Conservation (phyloP, 2,797 vertebrate genomes). For the Remorina albescens region DNA sequence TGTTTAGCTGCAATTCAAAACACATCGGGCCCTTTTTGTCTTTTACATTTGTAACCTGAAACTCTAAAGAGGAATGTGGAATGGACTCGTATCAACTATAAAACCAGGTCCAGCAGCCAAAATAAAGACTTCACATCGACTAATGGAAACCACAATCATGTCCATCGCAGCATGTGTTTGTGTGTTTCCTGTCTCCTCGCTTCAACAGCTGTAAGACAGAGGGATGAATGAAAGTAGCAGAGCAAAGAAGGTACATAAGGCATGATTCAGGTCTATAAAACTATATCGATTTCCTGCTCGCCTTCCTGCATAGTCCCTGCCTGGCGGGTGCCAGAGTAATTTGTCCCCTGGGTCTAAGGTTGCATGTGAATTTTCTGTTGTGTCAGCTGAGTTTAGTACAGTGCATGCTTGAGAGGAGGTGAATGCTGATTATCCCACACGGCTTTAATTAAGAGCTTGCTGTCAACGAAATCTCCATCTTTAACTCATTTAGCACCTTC, state of each 20-base stretch:
- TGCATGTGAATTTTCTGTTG: constrained; percentile 80
- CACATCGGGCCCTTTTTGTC: constrained; percentile 28
- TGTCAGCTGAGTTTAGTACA: constrained; percentile 81
- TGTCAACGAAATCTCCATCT: constrained; percentile 69
- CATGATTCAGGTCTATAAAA: constrained; percentile 75
- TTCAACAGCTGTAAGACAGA: constrained; percentile 45
- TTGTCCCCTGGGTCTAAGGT: constrained; percentile 74
- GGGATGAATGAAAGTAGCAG: constrained; percentile 58
- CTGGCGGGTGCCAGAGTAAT: constrained; percentile 68
- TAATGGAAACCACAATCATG: constrained; percentile 32
- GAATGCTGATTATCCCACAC: constrained; percentile 74
- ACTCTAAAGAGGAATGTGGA: constrained; percentile 6
- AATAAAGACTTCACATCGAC: constrained; percentile 28
- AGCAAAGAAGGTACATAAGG: constrained; percentile 68
- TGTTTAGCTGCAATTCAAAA: constrained; percentile 14
- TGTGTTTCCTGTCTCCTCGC: constrained; percentile 34
- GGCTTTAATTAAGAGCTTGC: constrained; percentile 78
- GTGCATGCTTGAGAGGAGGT: constrained; percentile 70
- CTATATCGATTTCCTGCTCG: constrained; percentile 75
- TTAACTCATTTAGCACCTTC: constrained; percentile 71
- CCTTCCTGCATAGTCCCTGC: constrained; percentile 70
- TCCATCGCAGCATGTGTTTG: constrained; percentile 40
- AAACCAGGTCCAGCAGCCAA: constrained; percentile 43
- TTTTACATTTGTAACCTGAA: constrained; percentile 37
- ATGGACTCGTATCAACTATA: constrained; percentile 1